Evolutionary conservation across 2,888 invertebrate genomes (phyloP).

Genomic region (Oligia fasciuncula): DNA sequence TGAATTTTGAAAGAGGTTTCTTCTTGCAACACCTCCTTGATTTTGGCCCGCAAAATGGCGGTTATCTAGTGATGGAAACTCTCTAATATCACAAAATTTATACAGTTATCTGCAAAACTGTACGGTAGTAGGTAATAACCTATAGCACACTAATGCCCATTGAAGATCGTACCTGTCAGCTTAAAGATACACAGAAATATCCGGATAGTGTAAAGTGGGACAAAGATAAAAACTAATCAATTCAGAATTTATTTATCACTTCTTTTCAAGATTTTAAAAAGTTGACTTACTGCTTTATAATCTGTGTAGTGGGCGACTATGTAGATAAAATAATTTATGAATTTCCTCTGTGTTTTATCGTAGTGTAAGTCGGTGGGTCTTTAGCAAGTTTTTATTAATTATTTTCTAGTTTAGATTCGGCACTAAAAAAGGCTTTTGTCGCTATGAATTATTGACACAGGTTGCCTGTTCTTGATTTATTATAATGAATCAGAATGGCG

Average conservation of each 20-base stretch:
- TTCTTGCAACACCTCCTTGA: neutral
- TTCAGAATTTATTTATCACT: slow-evolving; percentile 34
- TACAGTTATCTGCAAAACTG: slow-evolving; percentile 9
- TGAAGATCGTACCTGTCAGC: slow-evolving; percentile 22
- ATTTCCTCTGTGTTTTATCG: slow-evolving; percentile 67
- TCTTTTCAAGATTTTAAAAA: slow-evolving; percentile 33
- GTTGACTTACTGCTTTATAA: slow-evolving; percentile 63
- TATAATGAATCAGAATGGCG: slow-evolving; percentile 29
- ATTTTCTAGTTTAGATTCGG: slow-evolving; percentile 65
- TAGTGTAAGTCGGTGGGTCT: slow-evolving; percentile 68
- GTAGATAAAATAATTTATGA: slow-evolving; percentile 73
- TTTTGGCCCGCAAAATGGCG: neutral
- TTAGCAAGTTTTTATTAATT: slow-evolving; percentile 70
- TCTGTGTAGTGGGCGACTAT: slow-evolving; percentile 60
- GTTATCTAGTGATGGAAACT: neutral
- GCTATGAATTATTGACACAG: slow-evolving; percentile 61
- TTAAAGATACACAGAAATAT: slow-evolving; percentile 38
- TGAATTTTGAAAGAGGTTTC: neutral
- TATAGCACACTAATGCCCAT: neutral
- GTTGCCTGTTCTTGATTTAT: slow-evolving; percentile 42
- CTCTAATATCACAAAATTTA: neutral
- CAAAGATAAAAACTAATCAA: slow-evolving; percentile 25
- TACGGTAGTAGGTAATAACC: slow-evolving; percentile 1
- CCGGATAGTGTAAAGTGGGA: slow-evolving; percentile 26
- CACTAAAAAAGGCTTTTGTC: slow-evolving; percentile 61